Conservation (phyloP, 2,113 vertebrate species). For the Lonchura striata region DNA sequence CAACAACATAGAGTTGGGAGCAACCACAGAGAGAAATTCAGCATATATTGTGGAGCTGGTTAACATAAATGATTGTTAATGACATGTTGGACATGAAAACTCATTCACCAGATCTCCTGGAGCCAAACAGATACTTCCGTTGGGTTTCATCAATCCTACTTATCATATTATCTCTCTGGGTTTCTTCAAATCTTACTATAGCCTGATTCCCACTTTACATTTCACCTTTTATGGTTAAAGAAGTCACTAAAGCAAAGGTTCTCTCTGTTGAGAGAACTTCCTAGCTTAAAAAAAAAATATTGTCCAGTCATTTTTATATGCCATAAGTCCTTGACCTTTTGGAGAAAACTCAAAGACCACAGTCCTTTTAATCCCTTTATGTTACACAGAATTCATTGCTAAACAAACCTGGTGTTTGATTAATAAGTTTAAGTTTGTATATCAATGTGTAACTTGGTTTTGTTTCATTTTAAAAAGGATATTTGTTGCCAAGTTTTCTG, state of each 20-base stretch:
- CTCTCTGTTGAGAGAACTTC: background rate
- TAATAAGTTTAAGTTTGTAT: background rate
- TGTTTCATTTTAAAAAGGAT: background rate
- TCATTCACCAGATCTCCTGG: background rate
- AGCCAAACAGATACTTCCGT: background rate
- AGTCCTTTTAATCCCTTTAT: background rate
- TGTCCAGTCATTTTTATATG: background rate
- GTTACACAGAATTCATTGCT: background rate
- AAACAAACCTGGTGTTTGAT: background rate
- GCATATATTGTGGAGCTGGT: background rate
- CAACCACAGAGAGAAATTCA: background rate
- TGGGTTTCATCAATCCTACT: background rate
- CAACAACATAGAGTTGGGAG: background rate
- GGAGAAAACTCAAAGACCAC: background rate
- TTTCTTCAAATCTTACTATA: background rate
- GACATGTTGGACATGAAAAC: background rate
- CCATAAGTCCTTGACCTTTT: background rate
- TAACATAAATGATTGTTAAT: background rate
- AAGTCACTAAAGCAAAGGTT: background rate
- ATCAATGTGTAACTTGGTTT: background rate
- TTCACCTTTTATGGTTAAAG: background rate
- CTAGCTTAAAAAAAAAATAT: background rate
- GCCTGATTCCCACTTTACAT: background rate
- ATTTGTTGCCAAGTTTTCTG: background rate
- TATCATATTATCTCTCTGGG: background rate